These are phyloP conservation scores for Acanthoscelides obtectus DNA, from an alignment of 2,888 invertebrate species.

Conservation along the genomic window DNA sequence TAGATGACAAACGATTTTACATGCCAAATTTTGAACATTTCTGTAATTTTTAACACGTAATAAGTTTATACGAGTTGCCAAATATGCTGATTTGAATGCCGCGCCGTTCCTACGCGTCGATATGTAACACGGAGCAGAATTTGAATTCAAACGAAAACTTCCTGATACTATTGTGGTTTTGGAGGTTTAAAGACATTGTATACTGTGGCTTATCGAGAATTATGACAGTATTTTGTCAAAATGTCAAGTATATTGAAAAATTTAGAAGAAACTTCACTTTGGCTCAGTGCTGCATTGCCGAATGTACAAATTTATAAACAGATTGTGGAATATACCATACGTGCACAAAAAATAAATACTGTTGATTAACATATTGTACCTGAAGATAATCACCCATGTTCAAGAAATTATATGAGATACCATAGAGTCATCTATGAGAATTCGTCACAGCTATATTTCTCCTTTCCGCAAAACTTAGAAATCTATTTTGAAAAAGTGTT, in stretches of 20 bases:
- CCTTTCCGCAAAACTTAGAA: too few relatives aligned
- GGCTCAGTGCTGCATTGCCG: too few relatives aligned
- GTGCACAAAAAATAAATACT: too few relatives aligned
- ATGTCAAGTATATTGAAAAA: constrained; percentile 2
- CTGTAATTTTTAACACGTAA: neutral
- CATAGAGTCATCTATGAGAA: too few relatives aligned
- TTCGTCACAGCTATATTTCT: too few relatives aligned
- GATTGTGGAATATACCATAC: too few relatives aligned
- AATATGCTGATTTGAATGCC: constrained; percentile 16
- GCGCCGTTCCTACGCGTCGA: constrained; percentile 1
- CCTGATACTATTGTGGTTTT: neutral
- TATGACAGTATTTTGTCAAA: neutral
- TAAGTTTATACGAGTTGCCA: neutral
- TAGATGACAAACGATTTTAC: neutral
- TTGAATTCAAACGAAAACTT: neutral
- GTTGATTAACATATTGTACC: too few relatives aligned
- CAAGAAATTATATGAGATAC: too few relatives aligned
- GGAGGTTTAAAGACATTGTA: neutral
- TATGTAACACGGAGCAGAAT: neutral
- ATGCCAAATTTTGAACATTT: neutral
- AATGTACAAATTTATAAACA: too few relatives aligned
- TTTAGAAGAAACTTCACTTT: constrained; percentile 7
- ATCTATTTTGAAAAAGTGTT: too few relatives aligned
- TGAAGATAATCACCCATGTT: too few relatives aligned
- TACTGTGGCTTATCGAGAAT: neutral